These are phyloP conservation scores for Psilanteris sp. DNA, from an alignment of 1,140 invertebrate species.

Conservation along the genomic window DNA sequence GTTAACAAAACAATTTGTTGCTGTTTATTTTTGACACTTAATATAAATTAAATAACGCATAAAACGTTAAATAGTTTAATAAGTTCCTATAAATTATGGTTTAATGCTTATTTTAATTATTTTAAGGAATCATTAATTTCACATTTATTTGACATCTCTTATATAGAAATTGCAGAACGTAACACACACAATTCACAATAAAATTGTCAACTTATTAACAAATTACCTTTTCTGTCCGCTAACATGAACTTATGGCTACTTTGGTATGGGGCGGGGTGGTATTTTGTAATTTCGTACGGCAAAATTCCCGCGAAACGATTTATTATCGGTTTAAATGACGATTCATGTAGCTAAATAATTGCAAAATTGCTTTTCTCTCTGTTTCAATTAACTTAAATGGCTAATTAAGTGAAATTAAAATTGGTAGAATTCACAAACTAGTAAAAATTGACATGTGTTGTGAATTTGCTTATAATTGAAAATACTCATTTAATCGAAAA, in stretches of 20 bases:
- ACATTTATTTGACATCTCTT: too few species aligned
- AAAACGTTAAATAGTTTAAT: too few species aligned
- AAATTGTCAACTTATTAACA: conserved; percentile 34
- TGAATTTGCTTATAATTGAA: conserved; percentile 10
- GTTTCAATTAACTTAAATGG: conserved; percentile 21
- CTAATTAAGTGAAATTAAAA: conserved; percentile 34
- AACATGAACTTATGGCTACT: conserved; percentile 17
- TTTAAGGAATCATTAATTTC: too few species aligned
- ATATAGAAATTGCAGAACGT: too few species aligned
- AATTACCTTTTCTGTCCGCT: conserved; percentile 10
- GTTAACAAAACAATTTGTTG: too few species aligned
- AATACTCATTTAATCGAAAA: too few species aligned
- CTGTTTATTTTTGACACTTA: too few species aligned
- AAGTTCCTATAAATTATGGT: too few species aligned
- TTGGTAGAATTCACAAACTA: neutral
- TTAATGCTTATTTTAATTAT: too few species aligned
- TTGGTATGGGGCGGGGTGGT: neutral
- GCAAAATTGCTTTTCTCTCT: conserved; percentile 14
- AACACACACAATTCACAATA: conserved; percentile 1
- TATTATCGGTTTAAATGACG: conserved; percentile 31
- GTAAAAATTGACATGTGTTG: conserved; percentile 1
- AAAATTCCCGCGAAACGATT: conserved; percentile 23
- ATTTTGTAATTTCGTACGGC: conserved; percentile 18
- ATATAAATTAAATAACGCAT: too few species aligned
- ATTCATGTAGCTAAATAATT: conserved; percentile 28